These are phyloP conservation scores for Druon quercuslanigerum DNA, from an alignment of 1,140 invertebrate species.

Conservation along the genomic window DNA sequence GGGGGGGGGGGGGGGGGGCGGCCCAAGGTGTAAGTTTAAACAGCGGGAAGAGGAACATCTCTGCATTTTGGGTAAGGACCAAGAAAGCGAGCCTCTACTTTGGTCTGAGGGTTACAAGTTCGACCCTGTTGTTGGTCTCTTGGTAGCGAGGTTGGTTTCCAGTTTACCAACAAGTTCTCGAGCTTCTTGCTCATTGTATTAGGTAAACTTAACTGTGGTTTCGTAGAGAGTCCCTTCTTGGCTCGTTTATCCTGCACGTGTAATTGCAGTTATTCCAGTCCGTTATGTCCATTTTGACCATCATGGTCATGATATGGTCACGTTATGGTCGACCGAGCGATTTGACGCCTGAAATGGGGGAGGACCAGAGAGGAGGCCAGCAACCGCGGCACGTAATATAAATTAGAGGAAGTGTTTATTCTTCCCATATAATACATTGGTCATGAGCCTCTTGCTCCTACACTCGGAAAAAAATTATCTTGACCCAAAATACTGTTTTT, in stretches of 20 bases:
- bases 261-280: conserved; percentile 42
- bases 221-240: conserved; percentile 38
- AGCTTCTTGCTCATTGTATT: conserved; percentile 44
- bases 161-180: conserved; percentile 60
- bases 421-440: too few species aligned
- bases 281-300: conserved; percentile 55
- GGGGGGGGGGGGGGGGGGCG: not conserved
- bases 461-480: too few species aligned
- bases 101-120: conserved; percentile 63
- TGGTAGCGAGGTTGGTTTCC: conserved; percentile 56
- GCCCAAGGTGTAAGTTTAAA: conserved; percentile 52
- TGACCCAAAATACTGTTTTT: too few species aligned
- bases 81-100: conserved; percentile 57
- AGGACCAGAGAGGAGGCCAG: not conserved
- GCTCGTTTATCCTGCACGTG: conserved; percentile 44
- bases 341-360: conserved; percentile 55
- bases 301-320: conserved; percentile 64
- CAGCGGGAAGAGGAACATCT: conserved; percentile 60
- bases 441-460: too few species aligned
- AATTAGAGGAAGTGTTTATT: too few species aligned
- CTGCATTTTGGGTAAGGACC: conserved; percentile 57
- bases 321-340: conserved; percentile 70
- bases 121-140: conserved; percentile 57
- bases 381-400: not conserved
- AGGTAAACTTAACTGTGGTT: conserved; percentile 34